Conservation (phyloP, 2,113 vertebrate species). For the Phyllostomus hastatus region DNA sequence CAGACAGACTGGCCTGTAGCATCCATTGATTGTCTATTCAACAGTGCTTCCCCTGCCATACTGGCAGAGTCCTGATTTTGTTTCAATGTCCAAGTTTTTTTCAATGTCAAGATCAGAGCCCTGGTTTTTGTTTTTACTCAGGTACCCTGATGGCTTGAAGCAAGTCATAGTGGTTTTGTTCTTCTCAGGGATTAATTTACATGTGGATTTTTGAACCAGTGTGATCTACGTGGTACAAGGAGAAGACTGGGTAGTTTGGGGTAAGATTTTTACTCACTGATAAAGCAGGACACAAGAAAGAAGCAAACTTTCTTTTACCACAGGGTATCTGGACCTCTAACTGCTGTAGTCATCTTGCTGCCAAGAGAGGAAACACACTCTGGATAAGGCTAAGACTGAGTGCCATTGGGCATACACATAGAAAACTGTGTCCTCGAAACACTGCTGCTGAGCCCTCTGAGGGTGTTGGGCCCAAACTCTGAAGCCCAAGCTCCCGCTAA, state of each 20-base stretch:
- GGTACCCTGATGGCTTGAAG: neutral
- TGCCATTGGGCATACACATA: fast-evolving
- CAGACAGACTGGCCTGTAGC: neutral
- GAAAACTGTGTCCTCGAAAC: neutral
- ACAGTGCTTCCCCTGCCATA: neutral
- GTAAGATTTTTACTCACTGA: neutral
- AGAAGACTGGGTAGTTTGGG: neutral
- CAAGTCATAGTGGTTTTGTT: neutral
- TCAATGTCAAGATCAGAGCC: neutral
- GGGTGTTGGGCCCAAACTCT: fast-evolving
- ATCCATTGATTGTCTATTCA: neutral
- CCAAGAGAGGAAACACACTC: neutral
- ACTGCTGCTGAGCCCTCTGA: neutral
- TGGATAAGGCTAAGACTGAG: neutral
- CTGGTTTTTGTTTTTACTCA: neutral
- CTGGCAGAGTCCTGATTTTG: neutral
- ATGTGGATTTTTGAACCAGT: no score
- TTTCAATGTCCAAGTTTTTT: neutral
- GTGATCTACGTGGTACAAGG: no score
- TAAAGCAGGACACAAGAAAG: neutral
- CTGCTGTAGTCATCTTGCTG: neutral
- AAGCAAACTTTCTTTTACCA: neutral
- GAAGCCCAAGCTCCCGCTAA: neutral
- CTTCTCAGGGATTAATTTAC: neutral
- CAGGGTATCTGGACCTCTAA: neutral